These are phyloP conservation scores for Trachythela sp. DNA, from an alignment of 64 coral and sea anemone species.

Conservation along the genomic window DNA sequence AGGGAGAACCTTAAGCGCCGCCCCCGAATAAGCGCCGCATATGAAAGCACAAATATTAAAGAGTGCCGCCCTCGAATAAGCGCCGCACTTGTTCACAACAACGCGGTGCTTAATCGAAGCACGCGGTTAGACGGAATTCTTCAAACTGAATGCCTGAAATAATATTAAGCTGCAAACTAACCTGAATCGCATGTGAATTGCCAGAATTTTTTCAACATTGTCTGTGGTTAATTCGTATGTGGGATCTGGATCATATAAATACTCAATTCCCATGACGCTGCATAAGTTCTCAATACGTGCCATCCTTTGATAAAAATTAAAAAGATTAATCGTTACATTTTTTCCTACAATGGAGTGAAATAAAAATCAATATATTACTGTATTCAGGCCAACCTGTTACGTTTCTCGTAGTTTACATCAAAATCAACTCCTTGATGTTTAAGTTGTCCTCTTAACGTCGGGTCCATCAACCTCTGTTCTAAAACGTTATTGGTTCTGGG, in stretches of 20 bases:
- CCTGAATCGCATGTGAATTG: constrained; percentile 63
- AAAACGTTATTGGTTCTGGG: constrained; percentile 32
- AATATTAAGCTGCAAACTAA: no score
- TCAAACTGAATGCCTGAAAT: no score
- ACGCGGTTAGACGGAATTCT: no score
- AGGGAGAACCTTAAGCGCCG: no score
- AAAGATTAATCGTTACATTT: not conserved
- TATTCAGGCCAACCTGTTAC: not conserved
- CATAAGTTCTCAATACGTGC: not conserved
- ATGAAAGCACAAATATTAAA: no score
- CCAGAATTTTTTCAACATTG: constrained; percentile 68
- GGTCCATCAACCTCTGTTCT: constrained; percentile 53
- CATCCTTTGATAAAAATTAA: constrained; percentile 53
- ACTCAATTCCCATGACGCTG: not conserved
- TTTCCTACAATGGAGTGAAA: no score
- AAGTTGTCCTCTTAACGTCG: constrained; percentile 37
- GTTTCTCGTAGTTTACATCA: constrained; percentile 24
- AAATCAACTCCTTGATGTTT: constrained; percentile 63
- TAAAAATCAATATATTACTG: no score
- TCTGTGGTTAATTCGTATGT: constrained; percentile 63
- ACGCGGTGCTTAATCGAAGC: no score
- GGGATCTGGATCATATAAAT: constrained; percentile 38
- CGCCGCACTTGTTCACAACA: no score
- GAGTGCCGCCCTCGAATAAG: no score
- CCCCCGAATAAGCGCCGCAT: no score